Evolutionary conservation across 2,888 invertebrate species (phyloP).

Genomic region (Chrysina gloriosa): DNA sequence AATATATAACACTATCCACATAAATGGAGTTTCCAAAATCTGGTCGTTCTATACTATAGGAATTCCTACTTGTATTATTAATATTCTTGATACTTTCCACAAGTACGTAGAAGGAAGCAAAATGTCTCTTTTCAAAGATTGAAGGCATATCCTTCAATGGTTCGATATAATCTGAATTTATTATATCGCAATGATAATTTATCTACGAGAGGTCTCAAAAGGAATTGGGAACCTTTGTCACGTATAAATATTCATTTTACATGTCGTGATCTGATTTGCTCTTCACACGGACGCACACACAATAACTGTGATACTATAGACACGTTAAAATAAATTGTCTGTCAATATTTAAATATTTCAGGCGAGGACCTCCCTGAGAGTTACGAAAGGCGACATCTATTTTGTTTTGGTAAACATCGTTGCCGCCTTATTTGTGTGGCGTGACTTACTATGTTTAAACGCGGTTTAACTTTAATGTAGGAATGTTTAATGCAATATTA

Average conservation of each 20-base stretch:
- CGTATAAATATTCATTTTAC: slow-evolving; percentile 32
- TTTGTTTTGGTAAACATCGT: slow-evolving; percentile 44
- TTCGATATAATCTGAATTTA: slow-evolving; percentile 2
- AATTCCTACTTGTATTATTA: too few relatives aligned
- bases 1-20: too few relatives aligned
- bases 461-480: slow-evolving; percentile 45
- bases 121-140: not conserved
- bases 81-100: too few relatives aligned
- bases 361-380: slow-evolving; percentile 27
- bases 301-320: slow-evolving; percentile 21
- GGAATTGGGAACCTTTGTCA: slow-evolving; percentile 3
- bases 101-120: too few relatives aligned
- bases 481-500: slow-evolving; percentile 48
- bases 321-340: slow-evolving; percentile 37
- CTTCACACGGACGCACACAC: slow-evolving; percentile 9
- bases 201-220: slow-evolving; percentile 10
- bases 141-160: not conserved
- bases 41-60: too few relatives aligned
- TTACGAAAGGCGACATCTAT: slow-evolving; percentile 46
- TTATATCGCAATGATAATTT: slow-evolving; percentile 14
- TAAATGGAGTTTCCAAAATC: too few relatives aligned
- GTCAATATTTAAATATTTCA: slow-evolving; percentile 50
- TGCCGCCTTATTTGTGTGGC: slow-evolving; percentile 43
- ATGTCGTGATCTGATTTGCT: slow-evolving; percentile 31
- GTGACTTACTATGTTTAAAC: slow-evolving; percentile 45